These are phyloP conservation scores for Dermolepida albohirtum DNA, from an alignment of 2,888 invertebrate species.

Conservation along the genomic window DNA sequence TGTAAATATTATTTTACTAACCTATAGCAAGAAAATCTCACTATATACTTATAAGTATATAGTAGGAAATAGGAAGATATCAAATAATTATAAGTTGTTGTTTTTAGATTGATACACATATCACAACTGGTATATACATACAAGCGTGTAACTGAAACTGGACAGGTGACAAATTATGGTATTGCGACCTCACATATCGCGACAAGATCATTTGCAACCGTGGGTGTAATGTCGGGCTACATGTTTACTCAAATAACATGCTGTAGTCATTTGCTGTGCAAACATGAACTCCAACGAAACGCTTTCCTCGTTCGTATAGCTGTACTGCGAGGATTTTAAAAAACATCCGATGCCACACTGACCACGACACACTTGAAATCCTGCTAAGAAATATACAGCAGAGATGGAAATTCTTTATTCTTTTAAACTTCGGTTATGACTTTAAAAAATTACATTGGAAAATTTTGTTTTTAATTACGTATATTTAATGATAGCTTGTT, in stretches of 20 bases:
- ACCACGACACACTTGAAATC: too few species aligned
- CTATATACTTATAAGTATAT: too few species aligned
- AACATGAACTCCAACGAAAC: conserved; percentile 39
- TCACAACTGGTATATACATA: conserved; percentile 20
- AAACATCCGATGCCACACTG: conserved; percentile 1
- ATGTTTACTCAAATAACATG: conserved; percentile 43
- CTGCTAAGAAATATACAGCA: too few species aligned
- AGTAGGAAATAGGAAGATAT: background rate
- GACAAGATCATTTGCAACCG: conserved; percentile 45
- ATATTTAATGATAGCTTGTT: too few species aligned
- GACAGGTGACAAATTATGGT: conserved; percentile 45
- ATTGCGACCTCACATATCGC: conserved; percentile 44
- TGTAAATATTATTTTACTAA: too few species aligned
- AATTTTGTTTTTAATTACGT: too few species aligned
- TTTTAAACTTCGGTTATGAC: too few species aligned
- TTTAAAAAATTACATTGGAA: too few species aligned
- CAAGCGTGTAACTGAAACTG: conserved; percentile 38
- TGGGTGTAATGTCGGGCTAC: conserved; percentile 43
- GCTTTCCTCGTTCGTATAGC: conserved; percentile 20
- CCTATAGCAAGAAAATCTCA: too few species aligned
- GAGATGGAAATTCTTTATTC: too few species aligned
- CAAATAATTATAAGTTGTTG: conserved; percentile 22
- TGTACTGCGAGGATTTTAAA: conserved; percentile 8
- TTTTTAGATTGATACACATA: conserved; percentile 18
- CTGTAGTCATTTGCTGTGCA: conserved; percentile 44